phyloP scores from a whole-genome alignment of 2,797 vertebrate species.

The Sparus aurata region DNA sequence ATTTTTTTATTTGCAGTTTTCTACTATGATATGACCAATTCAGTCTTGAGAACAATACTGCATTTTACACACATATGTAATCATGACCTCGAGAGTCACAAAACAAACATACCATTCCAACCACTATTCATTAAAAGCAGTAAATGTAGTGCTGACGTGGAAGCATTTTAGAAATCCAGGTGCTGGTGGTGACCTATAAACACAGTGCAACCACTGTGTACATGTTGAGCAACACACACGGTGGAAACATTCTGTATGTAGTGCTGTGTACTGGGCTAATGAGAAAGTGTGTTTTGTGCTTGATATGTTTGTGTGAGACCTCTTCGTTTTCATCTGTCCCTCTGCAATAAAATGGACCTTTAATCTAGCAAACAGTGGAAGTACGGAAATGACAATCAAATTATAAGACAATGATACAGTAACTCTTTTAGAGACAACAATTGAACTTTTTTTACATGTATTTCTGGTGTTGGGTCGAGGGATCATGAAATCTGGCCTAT shows the following conservation, averaged over 20 bases:
- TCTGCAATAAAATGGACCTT: not conserved
- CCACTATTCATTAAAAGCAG: not conserved
- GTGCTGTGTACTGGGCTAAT: not conserved
- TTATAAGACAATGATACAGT: not conserved
- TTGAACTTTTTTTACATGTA: conserved; percentile 16
- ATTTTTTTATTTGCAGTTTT: not conserved
- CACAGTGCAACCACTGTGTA: conserved; percentile 20
- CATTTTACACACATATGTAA: not conserved
- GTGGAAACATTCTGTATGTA: not conserved
- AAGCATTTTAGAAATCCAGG: conserved; percentile 8
- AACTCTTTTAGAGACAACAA: not conserved
- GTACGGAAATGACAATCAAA: not conserved
- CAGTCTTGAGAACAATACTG: not conserved
- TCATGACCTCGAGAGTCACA: not conserved
- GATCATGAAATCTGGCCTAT: conserved; percentile 36
- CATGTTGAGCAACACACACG: not conserved
- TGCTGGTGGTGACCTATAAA: conserved; percentile 26
- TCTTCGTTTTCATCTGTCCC: not conserved
- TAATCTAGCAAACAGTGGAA: not conserved
- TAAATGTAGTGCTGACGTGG: not conserved
- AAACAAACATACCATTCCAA: not conserved
- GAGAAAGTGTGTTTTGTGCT: not conserved
- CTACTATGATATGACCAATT: not conserved
- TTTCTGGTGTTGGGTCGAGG: conserved; percentile 11
- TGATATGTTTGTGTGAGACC: not conserved